Base-by-base conservation (phyloP, 2,888 invertebrate genomes). In the Chesias legatella region DNA sequence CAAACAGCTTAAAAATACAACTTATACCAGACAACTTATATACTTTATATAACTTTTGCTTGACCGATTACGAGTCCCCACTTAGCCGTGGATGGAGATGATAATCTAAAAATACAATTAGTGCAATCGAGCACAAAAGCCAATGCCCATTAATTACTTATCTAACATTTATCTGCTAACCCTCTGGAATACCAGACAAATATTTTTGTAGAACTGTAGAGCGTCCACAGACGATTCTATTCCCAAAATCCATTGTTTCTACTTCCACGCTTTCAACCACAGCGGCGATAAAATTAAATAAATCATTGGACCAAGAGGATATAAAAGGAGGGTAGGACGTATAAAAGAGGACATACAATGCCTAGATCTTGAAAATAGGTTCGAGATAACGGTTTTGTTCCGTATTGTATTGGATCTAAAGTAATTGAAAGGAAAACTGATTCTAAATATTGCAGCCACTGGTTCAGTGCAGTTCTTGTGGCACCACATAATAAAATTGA, bases 201-300 rank as follows among this genome's bases (percentile, higher is more conserved):
- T 25, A 11, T 25, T 35, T 42, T 27, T 25, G 26, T 34, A 35
- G 11, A 31, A 42, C 9, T 21, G 8, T 20, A 35, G 34, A 41
- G 35, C 38, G 37, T 31, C 58, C 53, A 43, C 54, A 59, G 56
- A 54, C 55, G 41, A 53, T 54, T 42, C 58, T 48, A 60, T 59
- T 58, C 56, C 56, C 53, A 58, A 61, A 55, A 59, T 52, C 25
- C 47, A 60, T 66, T 64, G 64, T 61, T 63, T 57, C 52, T 34
- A 63, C 60, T 63, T 57, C 53, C 33, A 38, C 42, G 33, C 35
- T 53, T 40, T 56, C 54, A 54, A 52, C 55, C 52, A 35, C 35
- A 37, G 40, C 30, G 21, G 20, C 10, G 26, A 27, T 25, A 35
- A 35, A 30, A 9, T 3, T 17, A 17, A 5, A 17, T 17, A 17